Conservation (phyloP, 2,888 invertebrate genomes). For the Mythimna loreyi region DNA sequence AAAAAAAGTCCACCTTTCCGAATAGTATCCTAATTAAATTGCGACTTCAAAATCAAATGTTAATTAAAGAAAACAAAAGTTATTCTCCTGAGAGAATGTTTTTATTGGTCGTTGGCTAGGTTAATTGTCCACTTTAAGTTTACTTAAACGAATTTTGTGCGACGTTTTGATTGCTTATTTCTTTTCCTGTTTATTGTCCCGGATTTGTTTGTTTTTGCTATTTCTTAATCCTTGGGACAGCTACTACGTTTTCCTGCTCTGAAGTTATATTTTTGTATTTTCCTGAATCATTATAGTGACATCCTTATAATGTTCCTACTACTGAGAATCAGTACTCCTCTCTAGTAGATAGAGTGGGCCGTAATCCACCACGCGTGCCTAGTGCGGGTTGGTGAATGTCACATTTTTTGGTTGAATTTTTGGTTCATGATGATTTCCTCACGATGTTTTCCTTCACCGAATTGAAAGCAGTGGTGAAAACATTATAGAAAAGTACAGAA, state of each 20-base stretch:
- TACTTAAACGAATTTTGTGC: slow-evolving; percentile 42
- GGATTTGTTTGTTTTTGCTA: slow-evolving; percentile 19
- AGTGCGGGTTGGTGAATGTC: too few species aligned
- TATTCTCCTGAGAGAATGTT: slow-evolving; percentile 32
- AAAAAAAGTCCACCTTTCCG: slow-evolving; percentile 17
- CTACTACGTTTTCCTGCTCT: not conserved
- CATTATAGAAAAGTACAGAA: too few species aligned
- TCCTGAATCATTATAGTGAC: not conserved
- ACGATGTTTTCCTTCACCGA: too few species aligned
- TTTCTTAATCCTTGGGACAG: not conserved
- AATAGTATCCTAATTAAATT: slow-evolving; percentile 31
- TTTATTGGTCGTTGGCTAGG: slow-evolving; percentile 47
- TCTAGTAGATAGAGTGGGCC: too few species aligned
- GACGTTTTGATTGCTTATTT: slow-evolving; percentile 54
- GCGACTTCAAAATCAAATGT: slow-evolving; percentile 40
- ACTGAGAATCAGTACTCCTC: too few species aligned
- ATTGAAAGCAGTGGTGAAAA: too few species aligned
- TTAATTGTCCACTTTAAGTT: slow-evolving; percentile 60
- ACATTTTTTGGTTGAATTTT: too few species aligned
- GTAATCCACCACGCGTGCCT: too few species aligned
- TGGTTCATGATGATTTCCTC: too few species aligned
- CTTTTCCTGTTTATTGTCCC: slow-evolving; percentile 42
- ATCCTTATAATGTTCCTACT: too few species aligned
- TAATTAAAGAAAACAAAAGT: slow-evolving; percentile 52
- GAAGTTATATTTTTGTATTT: not conserved